Evolutionary conservation across 1,140 invertebrate species (phyloP), one percentile per base, ranked within the genome.

Genomic region (Diploscapter pachys): DNA sequence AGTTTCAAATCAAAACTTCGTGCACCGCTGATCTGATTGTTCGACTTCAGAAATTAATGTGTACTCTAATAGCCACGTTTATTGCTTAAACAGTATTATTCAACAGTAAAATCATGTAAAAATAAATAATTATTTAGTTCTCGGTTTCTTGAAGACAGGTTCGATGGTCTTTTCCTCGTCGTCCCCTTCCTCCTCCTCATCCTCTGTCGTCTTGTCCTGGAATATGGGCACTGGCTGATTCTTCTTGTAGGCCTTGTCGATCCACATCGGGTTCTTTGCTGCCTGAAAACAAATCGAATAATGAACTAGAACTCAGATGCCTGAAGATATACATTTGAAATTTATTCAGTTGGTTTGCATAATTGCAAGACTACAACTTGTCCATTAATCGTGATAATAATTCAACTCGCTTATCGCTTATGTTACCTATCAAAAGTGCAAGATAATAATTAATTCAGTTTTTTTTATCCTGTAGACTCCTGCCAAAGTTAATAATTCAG

Each of bases 251-350:
- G 94, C 94, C 0, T 93, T 93, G 0, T 93, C 90, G 61, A 96
- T 92, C 93, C 94, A 98, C 84, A 94, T 96, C 0, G 96, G 96
- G 90, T 99, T 95, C 85, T 97, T 93, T 66, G 90, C 94, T 0
- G 96, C 96, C 82, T 81, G 67, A 64, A 81, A 78, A 50, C 5
- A 59, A 9, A 11, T 1, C 5, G 69, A 9, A 31, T 11, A 67
- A 9, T 71, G n/a, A 67, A 6, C 31, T 31, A 31, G 31, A 31
- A 31, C 31, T 31, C 31, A 31, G 31, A 11, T 13, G 11, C 13
- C 11, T 13, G 13, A 59, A 59, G 13, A 11, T 11, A 11, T 59
- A 59, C 11, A 11, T 11, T 13, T 11, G 13, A 59, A 59, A 59
- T 13, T 11, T 13, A 11, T 59, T 11, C 13, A 11, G 13, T 59